A percentile compares a stretch with the other conserved stretches of the same genome.
phyloP scores from a whole-genome alignment of 2,113 vertebrate genomes.

The Takifugu flavidus region DNA sequence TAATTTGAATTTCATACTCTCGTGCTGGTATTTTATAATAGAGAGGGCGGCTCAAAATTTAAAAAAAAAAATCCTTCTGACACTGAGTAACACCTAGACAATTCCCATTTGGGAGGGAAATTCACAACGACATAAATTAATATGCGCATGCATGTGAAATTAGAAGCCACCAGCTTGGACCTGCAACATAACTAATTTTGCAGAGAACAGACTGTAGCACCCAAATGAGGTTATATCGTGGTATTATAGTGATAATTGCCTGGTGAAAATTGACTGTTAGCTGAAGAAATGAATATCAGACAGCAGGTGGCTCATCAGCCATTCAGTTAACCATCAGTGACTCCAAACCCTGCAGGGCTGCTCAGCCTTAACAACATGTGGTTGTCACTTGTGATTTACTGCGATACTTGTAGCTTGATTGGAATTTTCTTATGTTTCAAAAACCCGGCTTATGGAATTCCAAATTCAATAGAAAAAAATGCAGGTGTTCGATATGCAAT shows the following conservation, averaged over 20 bases:
- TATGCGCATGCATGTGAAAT: conserved; percentile 8
- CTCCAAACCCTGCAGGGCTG: background rate
- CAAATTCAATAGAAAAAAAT: background rate
- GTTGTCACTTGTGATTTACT: conserved; percentile 20
- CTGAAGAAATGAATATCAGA: conserved; percentile 7
- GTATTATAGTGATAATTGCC: conserved; percentile 19
- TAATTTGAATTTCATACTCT: background rate
- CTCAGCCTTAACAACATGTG: background rate
- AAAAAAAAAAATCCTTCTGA: no score
- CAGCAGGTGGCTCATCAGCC: conserved; percentile 26
- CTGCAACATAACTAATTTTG: conserved; percentile 1
- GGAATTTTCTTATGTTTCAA: background rate
- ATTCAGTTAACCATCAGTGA: conserved; percentile 1
- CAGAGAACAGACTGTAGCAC: conserved; percentile 6
- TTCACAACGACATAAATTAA: conserved; percentile 22
- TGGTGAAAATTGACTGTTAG: conserved; percentile 17
- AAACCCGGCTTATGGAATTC: background rate
- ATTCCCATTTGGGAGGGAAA: conserved; percentile 8
- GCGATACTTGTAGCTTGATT: background rate
- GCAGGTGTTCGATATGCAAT: background rate
- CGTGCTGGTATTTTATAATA: background rate
- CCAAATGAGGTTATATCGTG: conserved; percentile 5
- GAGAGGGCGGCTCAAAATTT: no score
- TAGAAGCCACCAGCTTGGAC: conserved; percentile 9
- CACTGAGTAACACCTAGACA: conserved; percentile 17